Evolutionary conservation across 2,113 vertebrate genomes (phyloP).

Genomic region (zebrafish (Danio rerio)): DNA sequence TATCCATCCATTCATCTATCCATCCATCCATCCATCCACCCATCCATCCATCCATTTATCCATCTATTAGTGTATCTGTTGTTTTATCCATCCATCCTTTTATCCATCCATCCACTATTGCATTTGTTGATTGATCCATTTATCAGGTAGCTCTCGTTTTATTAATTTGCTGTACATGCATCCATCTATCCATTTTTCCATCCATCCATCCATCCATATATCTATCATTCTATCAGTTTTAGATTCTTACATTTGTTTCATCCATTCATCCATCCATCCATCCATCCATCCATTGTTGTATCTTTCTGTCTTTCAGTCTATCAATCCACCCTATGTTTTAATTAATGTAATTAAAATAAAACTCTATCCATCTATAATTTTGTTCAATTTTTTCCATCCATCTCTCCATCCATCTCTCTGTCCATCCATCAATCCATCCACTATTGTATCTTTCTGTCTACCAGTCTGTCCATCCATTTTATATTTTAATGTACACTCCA

Average conservation of each 20-base stretch:
- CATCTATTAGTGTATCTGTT: neutral
- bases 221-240: neutral
- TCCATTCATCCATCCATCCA: too few relatives aligned
- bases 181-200: too few relatives aligned
- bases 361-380: too few relatives aligned
- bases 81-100: neutral
- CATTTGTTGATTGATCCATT: too few relatives aligned
- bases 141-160: too few relatives aligned
- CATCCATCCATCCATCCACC: neutral
- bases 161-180: too few relatives aligned
- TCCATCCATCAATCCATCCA: neutral
- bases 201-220: accelerated
- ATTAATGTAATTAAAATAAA: too few relatives aligned
- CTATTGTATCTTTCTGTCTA: neutral
- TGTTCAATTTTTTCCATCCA: neutral
- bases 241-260: too few relatives aligned
- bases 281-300: too few relatives aligned
- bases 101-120: neutral
- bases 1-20: neutral
- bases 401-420: neutral
- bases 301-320: too few relatives aligned
- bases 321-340: too few relatives aligned
- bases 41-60: neutral
- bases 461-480: neutral
- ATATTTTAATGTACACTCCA: neutral